Base-by-base conservation (phyloP, 2,113 vertebrate genomes). In the Tursiops truncatus region DNA sequence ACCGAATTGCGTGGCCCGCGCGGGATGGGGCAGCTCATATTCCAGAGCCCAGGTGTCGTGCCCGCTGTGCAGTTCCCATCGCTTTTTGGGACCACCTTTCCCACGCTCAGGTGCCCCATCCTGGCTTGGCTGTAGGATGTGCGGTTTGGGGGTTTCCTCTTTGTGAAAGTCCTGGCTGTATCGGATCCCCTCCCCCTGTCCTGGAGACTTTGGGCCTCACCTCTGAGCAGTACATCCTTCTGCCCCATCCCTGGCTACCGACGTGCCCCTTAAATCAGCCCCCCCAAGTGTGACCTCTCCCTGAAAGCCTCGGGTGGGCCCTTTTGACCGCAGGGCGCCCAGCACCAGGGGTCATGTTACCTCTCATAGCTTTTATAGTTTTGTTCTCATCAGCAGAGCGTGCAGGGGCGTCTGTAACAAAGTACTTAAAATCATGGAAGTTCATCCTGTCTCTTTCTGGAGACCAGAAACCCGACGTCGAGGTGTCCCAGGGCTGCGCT, bases 11-110 rank as follows among this genome's bases (percentile, higher is more conserved):
- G 2, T 33, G 5, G 20, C 44, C 38, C 1, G 1, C 1, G 44
- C 3, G 1, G 5, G 18, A 13, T 0, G 6, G 0, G 2, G 4
- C 14, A 2, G 28, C 8, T 7, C n/a, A 4, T 0, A 10, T 15
- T 20, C 25, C 38, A 2, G 17, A 21, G 10, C 23, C 0, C 13
- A 0, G 56, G 23, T 9, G 68, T 15, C 18, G 18, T 4, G 0
- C 68, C 2, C 0, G 1, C 3, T 3, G 1, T 0, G 25, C 9
- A 4, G 33, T 6, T 3, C 33, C 25, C 28, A 2, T 20, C 0
- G 0, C 7, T 20, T 6, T 25, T 6, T 1, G 38, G 17, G n/a
- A 33, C 6, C 4, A 13, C 9, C 13, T 20, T 12, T 1, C 23
- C 18, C 20, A 14, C 1, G 0, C 25, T 1, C 47, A 15, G 79